Evolutionary conservation across 2,888 invertebrate genomes (phyloP).

Genomic region (Hymenopus coronatus): DNA sequence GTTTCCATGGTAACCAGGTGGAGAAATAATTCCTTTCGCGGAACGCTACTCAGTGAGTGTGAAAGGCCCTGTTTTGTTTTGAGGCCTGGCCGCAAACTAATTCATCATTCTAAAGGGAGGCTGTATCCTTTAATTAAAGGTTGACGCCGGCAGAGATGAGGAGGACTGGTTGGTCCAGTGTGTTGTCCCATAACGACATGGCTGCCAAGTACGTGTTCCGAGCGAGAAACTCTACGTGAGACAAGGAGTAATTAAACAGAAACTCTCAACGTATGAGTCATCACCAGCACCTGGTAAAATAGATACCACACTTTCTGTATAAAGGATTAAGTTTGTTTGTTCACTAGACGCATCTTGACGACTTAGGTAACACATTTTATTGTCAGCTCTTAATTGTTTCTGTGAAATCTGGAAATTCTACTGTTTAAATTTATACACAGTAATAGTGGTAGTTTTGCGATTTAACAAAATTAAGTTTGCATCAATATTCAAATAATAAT

Average conservation of each 20-base stretch:
- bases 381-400: too few relatives aligned
- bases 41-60: not conserved
- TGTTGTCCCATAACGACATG: not conserved
- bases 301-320: too few relatives aligned
- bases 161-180: not conserved
- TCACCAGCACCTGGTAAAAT: too few relatives aligned
- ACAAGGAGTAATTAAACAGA: not conserved
- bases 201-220: not conserved
- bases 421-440: too few relatives aligned
- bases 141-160: constrained; percentile 23
- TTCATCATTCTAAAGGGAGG: constrained; percentile 34
- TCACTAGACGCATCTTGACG: too few relatives aligned
- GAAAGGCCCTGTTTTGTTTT: not conserved
- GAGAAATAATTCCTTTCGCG: not conserved
- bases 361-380: too few relatives aligned
- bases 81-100: constrained; percentile 29
- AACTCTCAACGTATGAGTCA: too few relatives aligned
- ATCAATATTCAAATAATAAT: too few relatives aligned
- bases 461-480: too few relatives aligned
- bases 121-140: constrained; percentile 31
- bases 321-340: too few relatives aligned
- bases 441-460: too few relatives aligned
- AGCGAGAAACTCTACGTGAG: not conserved
- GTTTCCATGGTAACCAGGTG: not conserved
- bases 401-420: too few relatives aligned